phyloP scores from a whole-genome alignment of 2,888 invertebrate genomes.

The Leptinotarsa tumamoca region DNA sequence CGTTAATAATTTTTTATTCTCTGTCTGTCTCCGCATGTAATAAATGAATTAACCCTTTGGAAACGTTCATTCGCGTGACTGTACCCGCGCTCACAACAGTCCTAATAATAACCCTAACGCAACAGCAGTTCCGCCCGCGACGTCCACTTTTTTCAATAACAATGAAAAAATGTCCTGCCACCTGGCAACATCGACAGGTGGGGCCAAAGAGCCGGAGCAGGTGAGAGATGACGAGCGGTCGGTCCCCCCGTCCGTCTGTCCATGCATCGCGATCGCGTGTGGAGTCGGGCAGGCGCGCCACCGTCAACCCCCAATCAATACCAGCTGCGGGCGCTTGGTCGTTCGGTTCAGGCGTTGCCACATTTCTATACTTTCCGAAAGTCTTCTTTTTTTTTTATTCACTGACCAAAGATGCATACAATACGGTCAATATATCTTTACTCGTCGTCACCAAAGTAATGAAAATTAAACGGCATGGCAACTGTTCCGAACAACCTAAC shows the following conservation, averaged over 20 bases:
- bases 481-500: no score
- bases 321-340: conserved; percentile 67
- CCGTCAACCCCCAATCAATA: conserved; percentile 57
- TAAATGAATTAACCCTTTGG: background rate
- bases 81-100: background rate
- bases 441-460: no score
- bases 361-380: background rate
- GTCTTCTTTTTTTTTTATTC: background rate
- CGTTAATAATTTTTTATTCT: no score
- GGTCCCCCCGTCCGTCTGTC: conserved; percentile 50
- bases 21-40: no score
- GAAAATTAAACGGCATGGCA: no score
- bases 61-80: background rate
- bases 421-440: no score
- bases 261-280: conserved; percentile 62
- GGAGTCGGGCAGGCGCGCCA: conserved; percentile 64
- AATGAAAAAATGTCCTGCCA: conserved; percentile 21
- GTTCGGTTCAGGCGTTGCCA: conserved; percentile 38
- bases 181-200: conserved; percentile 32
- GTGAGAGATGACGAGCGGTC: conserved; percentile 35
- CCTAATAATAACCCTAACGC: conserved; percentile 29
- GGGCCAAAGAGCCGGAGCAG: conserved; percentile 31
- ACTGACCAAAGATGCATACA: no score
- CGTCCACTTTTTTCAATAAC: conserved; percentile 3
- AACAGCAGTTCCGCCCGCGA: background rate